A percentile compares a stretch with the other conserved stretches of the same genome.
Evolutionary conservation across 2,888 invertebrate species (phyloP).

Genomic region (Sepioteuthis lessoniana): DNA sequence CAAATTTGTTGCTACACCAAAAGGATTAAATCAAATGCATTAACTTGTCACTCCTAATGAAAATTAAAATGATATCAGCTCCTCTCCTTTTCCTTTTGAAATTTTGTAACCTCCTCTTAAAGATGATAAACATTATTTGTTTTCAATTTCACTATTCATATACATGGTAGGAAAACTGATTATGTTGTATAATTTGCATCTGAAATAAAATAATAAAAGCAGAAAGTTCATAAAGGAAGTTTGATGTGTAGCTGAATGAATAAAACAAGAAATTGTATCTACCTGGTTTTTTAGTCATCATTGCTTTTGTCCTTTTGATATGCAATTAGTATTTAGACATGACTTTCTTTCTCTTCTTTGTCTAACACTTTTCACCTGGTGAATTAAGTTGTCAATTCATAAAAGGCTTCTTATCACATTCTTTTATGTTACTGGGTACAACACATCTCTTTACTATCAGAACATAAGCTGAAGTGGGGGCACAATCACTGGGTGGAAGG

Average conservation of each 20-base stretch:
- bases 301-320: not conserved
- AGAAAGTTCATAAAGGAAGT: not conserved
- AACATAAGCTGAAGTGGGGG: too few relatives aligned
- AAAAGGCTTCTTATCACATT: too few relatives aligned
- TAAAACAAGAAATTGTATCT: not conserved
- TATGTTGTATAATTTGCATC: not conserved
- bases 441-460: too few relatives aligned
- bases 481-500: too few relatives aligned
- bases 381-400: too few relatives aligned
- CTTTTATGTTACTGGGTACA: too few relatives aligned
- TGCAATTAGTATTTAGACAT: not conserved
- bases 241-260: not conserved
- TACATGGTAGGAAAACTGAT: not conserved
- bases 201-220: not conserved
- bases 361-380: too few relatives aligned
- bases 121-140: not conserved
- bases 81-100: not conserved
- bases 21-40: too few relatives aligned
- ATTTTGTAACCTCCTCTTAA: not conserved
- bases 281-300: too few relatives aligned
- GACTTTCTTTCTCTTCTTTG: not conserved
- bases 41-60: not conserved
- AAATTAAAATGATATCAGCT: not conserved
- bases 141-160: not conserved
- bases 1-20: too few relatives aligned